Base-by-base conservation (phyloP, 2,113 vertebrate genomes). In the Deroptyus accipitrinus region DNA sequence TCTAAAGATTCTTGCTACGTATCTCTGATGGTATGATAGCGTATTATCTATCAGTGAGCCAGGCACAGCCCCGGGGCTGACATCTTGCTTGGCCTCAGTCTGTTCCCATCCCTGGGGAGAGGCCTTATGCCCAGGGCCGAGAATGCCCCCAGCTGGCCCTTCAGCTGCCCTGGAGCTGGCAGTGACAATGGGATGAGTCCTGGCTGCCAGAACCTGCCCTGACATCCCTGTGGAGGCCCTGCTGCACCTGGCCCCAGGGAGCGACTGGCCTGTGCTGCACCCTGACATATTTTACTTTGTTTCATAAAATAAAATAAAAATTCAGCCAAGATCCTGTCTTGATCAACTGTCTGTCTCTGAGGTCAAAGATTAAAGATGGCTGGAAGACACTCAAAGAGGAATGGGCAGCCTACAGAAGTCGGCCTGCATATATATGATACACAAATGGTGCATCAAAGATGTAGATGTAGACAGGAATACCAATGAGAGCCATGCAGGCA, bases 341-440 rank as follows among this genome's bases (percentile, higher is more conserved):
- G 79, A 70, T 51, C 68, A 92, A 1, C 28, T 46, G 17, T 49
- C 67, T 91, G 37, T 39, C 42, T 86, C 37, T 39, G 51, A 93
- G 90, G 79, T 90, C 85, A 93, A 64, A 93, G 79, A 86, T 83
- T 95, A 96, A 95, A 95, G 61, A 93, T 86, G 48, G 69, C 82
- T 95, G 83, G 73, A 94, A 95, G 87, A 90, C 33, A 57, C 12
- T 35, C 39, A 37, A 74, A 42, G 42, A 11, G 3, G 52, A 77
- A 74, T 15, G 51, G 35, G 48, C 30, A 91, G 39, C 44, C 28
- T 63, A 5, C 42, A 49, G 13, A 68, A 90, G 57, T 75, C 61
- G 84, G 64, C 22, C 77, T 89, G 66, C 30, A 68, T 33, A 10
- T 48, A 28, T 19, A 20, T 0, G 10, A 33, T 30, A 9, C 35